These are phyloP conservation scores for Parambassis ranga DNA, from an alignment of 2,797 vertebrate genomes.

Conservation along the genomic window DNA sequence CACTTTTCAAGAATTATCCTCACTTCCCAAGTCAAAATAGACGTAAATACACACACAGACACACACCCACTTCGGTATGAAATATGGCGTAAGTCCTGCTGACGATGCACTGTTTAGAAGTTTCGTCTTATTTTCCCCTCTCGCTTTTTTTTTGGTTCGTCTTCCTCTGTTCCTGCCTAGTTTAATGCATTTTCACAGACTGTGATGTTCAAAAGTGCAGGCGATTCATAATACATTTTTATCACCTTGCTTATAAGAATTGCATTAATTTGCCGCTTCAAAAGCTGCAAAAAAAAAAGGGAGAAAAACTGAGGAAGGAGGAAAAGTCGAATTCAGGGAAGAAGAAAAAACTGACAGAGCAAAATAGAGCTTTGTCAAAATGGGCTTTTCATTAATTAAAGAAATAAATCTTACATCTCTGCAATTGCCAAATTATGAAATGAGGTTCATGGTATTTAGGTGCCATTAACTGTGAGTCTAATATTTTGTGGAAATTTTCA, in stretches of 20 bases:
- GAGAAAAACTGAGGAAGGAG: not conserved
- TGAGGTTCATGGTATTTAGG: constrained; percentile 8
- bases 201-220: constrained; percentile 63
- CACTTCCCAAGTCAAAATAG: not conserved
- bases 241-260: constrained; percentile 64
- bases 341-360: constrained; percentile 14
- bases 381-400: constrained; percentile 27
- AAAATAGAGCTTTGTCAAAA: constrained; percentile 18
- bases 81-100: constrained; percentile 33
- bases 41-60: not conserved
- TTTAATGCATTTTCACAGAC: constrained; percentile 51
- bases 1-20: no score
- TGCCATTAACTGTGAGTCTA: constrained; percentile 21
- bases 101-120: constrained; percentile 40
- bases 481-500: constrained; percentile 51
- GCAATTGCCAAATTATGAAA: constrained; percentile 33
- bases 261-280: constrained; percentile 48
- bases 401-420: constrained; percentile 18
- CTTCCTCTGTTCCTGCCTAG: constrained; percentile 3
- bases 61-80: constrained; percentile 11
- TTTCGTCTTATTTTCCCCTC: constrained; percentile 2
- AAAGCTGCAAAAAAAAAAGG: constrained; percentile 21
- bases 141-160: not conserved
- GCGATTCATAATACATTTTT: constrained; percentile 64
- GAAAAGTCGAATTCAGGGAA: constrained; percentile 2